Conservation (phyloP, 2,888 invertebrate genomes). For the Tetheella fluctuosa region DNA sequence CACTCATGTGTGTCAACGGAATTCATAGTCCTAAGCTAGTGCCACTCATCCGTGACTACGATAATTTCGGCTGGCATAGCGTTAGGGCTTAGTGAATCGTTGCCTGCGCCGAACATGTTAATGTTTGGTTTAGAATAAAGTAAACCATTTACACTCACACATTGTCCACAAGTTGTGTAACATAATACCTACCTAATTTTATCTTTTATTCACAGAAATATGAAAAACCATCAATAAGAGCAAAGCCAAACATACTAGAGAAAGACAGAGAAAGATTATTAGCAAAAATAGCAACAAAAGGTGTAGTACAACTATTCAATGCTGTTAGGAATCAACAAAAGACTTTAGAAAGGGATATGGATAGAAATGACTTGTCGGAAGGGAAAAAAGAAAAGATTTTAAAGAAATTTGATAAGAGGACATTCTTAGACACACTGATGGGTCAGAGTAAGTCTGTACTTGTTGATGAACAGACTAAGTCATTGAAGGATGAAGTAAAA, state of each 20-base stretch:
- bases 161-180: no score
- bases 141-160: background rate
- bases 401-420: slow-evolving; percentile 89
- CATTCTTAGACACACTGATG: slow-evolving; percentile 92
- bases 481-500: slow-evolving; percentile 69
- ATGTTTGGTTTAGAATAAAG: no score
- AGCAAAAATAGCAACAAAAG: slow-evolving; percentile 94
- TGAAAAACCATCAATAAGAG: slow-evolving; percentile 86
- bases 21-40: no score
- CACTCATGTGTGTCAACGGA: no score
- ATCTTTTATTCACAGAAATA: slow-evolving; percentile 79
- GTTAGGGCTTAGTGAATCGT: no score
- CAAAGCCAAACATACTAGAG: slow-evolving; percentile 90
- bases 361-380: slow-evolving; percentile 89
- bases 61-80: no score
- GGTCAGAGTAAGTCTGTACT: slow-evolving; percentile 85
- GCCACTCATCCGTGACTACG: no score
- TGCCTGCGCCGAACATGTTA: no score
- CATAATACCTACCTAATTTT: no score
- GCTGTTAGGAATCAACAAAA: slow-evolving; percentile 94
- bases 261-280: slow-evolving; percentile 90
- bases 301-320: slow-evolving; percentile 96
- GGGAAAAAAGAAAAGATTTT: slow-evolving; percentile 90
- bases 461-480: slow-evolving; percentile 73
- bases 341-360: slow-evolving; percentile 87